Evolutionary conservation across 2,888 invertebrate species (phyloP).

Genomic region (Mycalesis mineus): DNA sequence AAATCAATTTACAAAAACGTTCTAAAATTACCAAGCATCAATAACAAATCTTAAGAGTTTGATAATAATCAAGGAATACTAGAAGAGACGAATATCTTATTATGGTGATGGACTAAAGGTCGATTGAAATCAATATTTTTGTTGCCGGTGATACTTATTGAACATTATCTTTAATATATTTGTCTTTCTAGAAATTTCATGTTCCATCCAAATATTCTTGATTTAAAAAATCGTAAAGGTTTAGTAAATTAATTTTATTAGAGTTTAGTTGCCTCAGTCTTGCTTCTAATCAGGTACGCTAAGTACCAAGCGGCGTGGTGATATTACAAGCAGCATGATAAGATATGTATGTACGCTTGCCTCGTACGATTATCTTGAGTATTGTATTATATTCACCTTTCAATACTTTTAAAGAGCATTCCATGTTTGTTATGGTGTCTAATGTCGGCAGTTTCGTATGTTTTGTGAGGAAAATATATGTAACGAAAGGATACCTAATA

Average conservation of each 20-base stretch:
- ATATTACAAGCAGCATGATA: constrained; percentile 17
- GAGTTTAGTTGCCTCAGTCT: constrained; percentile 10
- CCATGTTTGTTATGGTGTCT: constrained; percentile 37
- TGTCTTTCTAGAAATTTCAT: not conserved
- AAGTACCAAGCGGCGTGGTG: constrained; percentile 23
- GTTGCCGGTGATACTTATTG: too few relatives aligned
- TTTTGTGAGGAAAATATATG: constrained; percentile 7
- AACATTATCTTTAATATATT: too few relatives aligned
- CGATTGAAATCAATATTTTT: too few relatives aligned
- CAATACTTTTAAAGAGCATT: constrained; percentile 40
- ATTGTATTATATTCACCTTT: constrained; percentile 29
- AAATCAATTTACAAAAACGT: not conserved
- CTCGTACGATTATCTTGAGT: constrained; percentile 28
- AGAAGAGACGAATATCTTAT: too few relatives aligned
- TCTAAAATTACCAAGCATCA: too few relatives aligned
- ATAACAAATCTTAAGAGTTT: too few relatives aligned
- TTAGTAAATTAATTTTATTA: constrained; percentile 3
- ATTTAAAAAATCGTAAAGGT: not conserved
- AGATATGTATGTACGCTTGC: constrained; percentile 36
- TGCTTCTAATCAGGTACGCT: constrained; percentile 5
- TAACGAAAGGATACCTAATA: constrained; percentile 17
- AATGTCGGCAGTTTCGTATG: constrained; percentile 19
- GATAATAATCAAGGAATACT: too few relatives aligned
- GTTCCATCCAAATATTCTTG: not conserved
- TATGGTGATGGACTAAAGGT: too few relatives aligned